Percentiles rank a stretch among this genome's conserved stretches.
Conservation (phyloP, 2,888 invertebrate genomes). For the Drosophila bunnanda region DNA sequence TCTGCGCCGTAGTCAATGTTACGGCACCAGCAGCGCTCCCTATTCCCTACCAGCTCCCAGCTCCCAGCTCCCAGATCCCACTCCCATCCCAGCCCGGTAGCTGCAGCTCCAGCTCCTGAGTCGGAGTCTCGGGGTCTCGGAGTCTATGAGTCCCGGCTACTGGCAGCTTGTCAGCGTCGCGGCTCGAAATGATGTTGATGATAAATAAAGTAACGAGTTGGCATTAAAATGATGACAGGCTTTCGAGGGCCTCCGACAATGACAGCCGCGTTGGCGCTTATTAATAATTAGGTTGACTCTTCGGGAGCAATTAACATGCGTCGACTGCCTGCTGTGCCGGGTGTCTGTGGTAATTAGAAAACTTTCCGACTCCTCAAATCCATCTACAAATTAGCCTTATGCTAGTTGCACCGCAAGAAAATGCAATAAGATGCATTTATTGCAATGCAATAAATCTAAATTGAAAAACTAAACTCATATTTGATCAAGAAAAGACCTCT, state of each 20-base stretch:
- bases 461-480: too few species aligned
- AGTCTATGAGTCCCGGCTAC: slow-evolving; percentile 28
- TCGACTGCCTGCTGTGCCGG: slow-evolving; percentile 10
- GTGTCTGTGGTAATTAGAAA: slow-evolving; percentile 69
- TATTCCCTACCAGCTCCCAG: slow-evolving; percentile 23
- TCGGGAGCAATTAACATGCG: slow-evolving; percentile 47
- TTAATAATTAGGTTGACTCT: slow-evolving; percentile 74
- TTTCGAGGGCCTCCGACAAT: slow-evolving; percentile 59
- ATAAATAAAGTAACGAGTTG: slow-evolving; percentile 79
- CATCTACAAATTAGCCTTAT: slow-evolving; percentile 17
- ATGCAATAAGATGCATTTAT: too few species aligned
- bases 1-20: slow-evolving; percentile 74
- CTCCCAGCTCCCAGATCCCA: background rate
- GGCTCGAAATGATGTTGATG: slow-evolving; percentile 76
- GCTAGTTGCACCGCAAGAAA: slow-evolving; percentile 11
- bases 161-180: slow-evolving; percentile 72
- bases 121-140: slow-evolving; percentile 1
- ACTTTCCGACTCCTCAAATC: slow-evolving; percentile 59
- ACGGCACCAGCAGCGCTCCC: slow-evolving; percentile 58
- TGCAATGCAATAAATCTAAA: background rate
- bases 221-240: slow-evolving; percentile 78
- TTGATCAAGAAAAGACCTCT: too few species aligned
- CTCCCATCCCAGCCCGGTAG: slow-evolving; percentile 40
- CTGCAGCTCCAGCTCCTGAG: slow-evolving; percentile 32
- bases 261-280: slow-evolving; percentile 73